Evolutionary conservation across 2,797 vertebrate genomes (phyloP).

Genomic region (Gadopsis marmoratus): DNA sequence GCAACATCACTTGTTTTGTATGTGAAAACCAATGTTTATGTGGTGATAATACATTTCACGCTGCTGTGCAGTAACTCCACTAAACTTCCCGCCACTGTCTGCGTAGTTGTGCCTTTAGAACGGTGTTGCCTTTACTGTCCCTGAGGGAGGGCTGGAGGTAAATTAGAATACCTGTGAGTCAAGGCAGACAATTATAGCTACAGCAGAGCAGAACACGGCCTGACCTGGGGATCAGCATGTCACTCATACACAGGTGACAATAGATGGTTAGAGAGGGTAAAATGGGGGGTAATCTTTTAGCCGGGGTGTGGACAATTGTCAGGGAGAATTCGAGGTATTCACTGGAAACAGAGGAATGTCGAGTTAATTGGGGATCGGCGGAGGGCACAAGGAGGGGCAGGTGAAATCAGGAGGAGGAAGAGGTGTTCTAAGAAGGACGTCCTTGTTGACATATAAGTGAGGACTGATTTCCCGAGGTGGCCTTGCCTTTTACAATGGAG

Average conservation of each 20-base stretch:
- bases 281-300: slow-evolving; percentile 51
- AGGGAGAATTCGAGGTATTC: slow-evolving; percentile 60
- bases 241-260: slow-evolving; percentile 71
- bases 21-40: neutral
- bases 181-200: slow-evolving; percentile 22
- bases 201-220: slow-evolving; percentile 40
- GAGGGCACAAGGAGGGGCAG: slow-evolving; percentile 40
- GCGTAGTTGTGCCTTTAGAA: neutral
- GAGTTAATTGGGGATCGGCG: slow-evolving; percentile 62
- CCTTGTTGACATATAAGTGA: slow-evolving; percentile 77
- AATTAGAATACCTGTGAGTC: slow-evolving; percentile 60
- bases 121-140: slow-evolving; percentile 31
- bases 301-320: slow-evolving; percentile 54
- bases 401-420: slow-evolving; percentile 43
- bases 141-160: slow-evolving; percentile 37
- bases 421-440: slow-evolving; percentile 70
- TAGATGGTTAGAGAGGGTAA: slow-evolving; percentile 39
- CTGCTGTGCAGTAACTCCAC: neutral
- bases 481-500: slow-evolving; percentile 46
- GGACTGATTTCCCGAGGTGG: slow-evolving; percentile 67
- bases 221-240: slow-evolving; percentile 59
- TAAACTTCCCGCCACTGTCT: neutral
- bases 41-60: neutral
- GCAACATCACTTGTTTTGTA: neutral
- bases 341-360: slow-evolving; percentile 66